Evolutionary conservation across 2,797 vertebrate species (phyloP), one percentile per base, ranked within the genome.

Genomic region (Triplophysa yarkandensis): DNA sequence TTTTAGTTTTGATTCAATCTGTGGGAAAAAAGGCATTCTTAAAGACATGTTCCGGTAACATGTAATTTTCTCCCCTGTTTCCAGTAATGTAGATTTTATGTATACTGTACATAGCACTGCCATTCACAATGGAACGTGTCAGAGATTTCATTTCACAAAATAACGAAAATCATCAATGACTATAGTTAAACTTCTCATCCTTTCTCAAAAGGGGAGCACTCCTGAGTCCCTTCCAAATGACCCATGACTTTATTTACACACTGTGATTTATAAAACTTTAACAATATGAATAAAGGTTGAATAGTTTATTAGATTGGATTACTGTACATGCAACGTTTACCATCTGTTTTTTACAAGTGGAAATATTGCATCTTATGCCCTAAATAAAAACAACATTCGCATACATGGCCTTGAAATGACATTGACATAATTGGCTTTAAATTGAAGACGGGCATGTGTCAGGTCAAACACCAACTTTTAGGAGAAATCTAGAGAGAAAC

Each of bases 21-120:
- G n/a, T n/a, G 14, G 30, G 39, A 60, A 41, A 79, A 71, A 62
- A 65, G 55, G 50, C 73, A 79, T 43, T 72, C 32, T 80, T 68
- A 54, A 8, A 23, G 61, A 39, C 85, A 84, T 86, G 77, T 91
- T 90, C 90, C 88, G 88, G 89, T 89, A 91, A 90, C 82, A 82
- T 77, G 60, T 19, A 54, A 58, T 58, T 78, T 65, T 79, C 84
- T 80, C 67, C 66, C 70, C 77, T 84, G 78, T 80, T 92, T 91
- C 90, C 89, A 83, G 89, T 88, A 90, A 91, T 14, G 77, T 80
- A 71, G 78, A 83, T 83, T 83, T 77, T 85, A 77, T 89, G 80
- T 85, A 84, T 83, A 81, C 8, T 85, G 84, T 83, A 81, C 8
- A 75, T 72, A 77, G 76, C 83, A 85, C 79, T 85, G 85, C 88